Base-by-base conservation (phyloP, 2,113 vertebrate species). In the Mirza zaza region DNA sequence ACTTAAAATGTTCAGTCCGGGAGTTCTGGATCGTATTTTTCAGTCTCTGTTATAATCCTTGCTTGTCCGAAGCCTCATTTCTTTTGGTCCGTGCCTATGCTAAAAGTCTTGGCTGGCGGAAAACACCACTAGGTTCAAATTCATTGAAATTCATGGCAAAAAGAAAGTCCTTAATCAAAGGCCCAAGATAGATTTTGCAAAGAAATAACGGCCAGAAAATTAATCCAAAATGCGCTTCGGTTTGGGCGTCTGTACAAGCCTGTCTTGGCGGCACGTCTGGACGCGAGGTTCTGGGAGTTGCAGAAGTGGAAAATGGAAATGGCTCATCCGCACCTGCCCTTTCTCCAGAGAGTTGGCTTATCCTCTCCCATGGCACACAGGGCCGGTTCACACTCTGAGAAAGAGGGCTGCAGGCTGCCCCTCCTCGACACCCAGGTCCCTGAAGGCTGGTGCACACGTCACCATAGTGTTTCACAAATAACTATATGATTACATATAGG, bases 241-340 rank as follows among this genome's bases (percentile, higher is more conserved):
- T 98, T 97, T 97, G 98, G 97, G 96, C 97, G 95, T 86, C 86
- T 65, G 83, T 97, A 91, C 88, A 97, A 98, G 96, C 32, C 63
- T 50, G 71, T 88, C 97, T 98, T 98, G 98, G 98, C 52, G 76
- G 96, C 97, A 57, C 96, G 87, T 97, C 97, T 97, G 97, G 96
- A 98, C 98, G 97, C 83, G 84, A 98, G 97, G 97, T 97, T 97
- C 97, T 90, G 96, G 97, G 98, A 98, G 97, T 59, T 98, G 98
- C 97, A 96, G 97, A 97, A 96, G 97, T 98, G 98, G 98, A 98
- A 99, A 99, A 99, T 99, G 96, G 98, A 98, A 98, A 98, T 90
- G 97, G 97, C 97, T 98, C 73, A 57, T 97, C 97, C 84, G 97
- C 98, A 99, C 98, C 98, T 98, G 98, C 98, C 97, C 39, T 98